These are phyloP conservation scores for Venusia cambrica DNA, from an alignment of 2,888 invertebrate species.

Conservation along the genomic window DNA sequence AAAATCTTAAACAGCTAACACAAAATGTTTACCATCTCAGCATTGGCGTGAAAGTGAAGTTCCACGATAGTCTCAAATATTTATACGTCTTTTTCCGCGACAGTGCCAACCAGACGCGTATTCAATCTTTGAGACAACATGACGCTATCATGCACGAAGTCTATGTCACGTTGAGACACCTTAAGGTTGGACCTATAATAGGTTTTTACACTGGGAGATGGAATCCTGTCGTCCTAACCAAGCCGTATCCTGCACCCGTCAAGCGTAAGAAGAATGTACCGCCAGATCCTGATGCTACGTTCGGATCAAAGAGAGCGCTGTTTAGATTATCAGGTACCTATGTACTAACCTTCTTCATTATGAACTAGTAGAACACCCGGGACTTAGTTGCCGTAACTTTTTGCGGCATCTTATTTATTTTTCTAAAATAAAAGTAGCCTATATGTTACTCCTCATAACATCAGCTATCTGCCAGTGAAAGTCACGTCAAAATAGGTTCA, in stretches of 20 bases:
- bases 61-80: slow-evolving; percentile 39
- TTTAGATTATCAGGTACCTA: slow-evolving; percentile 49
- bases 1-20: slow-evolving; percentile 34
- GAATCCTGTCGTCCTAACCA: slow-evolving; percentile 42
- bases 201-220: slow-evolving; percentile 59
- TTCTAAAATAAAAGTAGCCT: too few species aligned
- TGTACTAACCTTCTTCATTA: neutral
- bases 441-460: too few species aligned
- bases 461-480: too few species aligned
- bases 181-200: slow-evolving; percentile 41
- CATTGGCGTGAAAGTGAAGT: slow-evolving; percentile 33
- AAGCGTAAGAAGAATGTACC: slow-evolving; percentile 19
- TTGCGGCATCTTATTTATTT: too few species aligned
- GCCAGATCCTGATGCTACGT: slow-evolving; percentile 34
- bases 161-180: slow-evolving; percentile 33
- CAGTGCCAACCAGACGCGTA: slow-evolving; percentile 35
- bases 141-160: slow-evolving; percentile 52
- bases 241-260: slow-evolving; percentile 25
- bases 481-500: too few species aligned
- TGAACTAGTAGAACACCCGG: too few species aligned
- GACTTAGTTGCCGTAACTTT: too few species aligned
- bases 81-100: slow-evolving; percentile 54
- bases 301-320: slow-evolving; percentile 43
- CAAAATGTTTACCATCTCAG: slow-evolving; percentile 41
- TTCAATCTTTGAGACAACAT: slow-evolving; percentile 43